Base-by-base conservation (phyloP, 2,888 invertebrate species). In the Campoletis raptor region DNA sequence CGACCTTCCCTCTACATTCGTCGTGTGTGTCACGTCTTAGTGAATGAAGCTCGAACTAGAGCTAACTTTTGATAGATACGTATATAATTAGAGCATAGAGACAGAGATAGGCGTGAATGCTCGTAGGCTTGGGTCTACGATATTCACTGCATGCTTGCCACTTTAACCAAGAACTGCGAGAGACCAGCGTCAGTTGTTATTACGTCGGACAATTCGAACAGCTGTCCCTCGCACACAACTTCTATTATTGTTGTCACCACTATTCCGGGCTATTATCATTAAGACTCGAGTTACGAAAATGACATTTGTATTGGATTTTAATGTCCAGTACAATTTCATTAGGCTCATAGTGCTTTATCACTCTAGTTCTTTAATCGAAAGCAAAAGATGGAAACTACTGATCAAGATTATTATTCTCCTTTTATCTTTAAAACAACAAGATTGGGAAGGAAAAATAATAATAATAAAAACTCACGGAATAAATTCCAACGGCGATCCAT, bases 401-500 rank as follows among this genome's bases (percentile, higher is more conserved):
- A 72, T 69, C 73, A 61, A 52, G 24, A 82, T n/a, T 30, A 48
- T 3, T 0, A 36, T 37, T 36, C 37, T 36, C 18, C n/a, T 37
- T 8, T 36, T 67, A 9, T 48, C 48, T 57, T n/a, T 15, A 12
- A 12, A 54, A 54, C 24, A 30, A 0, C 18, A 72, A 21, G 10
- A 54, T 61, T 66, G 42, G 37, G 30, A 30, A 30, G 1, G 1
- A 30, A 30, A 30, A 30, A 30, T 30, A 30, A n/a, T 3, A 36
- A 61, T 74, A 54, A 61, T 36, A 48, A 37, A 78, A 85, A 92
- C 93, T 94, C 88, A 94, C 94, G 81, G 93, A 93, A 87, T 93
- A 94, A 88, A 95, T 95, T 21, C 95, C 95, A 87, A 96, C 94
- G 6, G 97, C 96, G 92, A 97, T 96, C 97, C 97, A 97, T 90